Evolutionary conservation across 2,797 vertebrate species (phyloP).

Genomic region (Rhinatrema bivittatum): DNA sequence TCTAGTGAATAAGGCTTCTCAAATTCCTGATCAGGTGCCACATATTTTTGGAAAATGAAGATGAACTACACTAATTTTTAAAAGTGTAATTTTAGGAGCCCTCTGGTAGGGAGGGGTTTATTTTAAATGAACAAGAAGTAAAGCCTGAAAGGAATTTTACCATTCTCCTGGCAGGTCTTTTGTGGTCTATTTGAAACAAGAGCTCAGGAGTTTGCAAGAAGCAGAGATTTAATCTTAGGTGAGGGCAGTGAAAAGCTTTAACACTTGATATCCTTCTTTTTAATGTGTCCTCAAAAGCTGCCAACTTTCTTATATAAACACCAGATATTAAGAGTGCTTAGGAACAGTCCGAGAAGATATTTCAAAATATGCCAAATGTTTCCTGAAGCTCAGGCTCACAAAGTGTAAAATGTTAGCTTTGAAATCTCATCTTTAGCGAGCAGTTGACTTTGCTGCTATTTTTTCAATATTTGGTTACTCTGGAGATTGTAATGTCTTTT

Average conservation of each 20-base stretch:
- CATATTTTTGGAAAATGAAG: neutral
- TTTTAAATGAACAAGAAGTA: neutral
- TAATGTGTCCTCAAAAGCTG: neutral
- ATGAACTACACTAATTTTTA: neutral
- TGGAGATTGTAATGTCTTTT: too few species aligned
- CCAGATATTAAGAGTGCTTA: neutral
- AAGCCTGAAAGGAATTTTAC: neutral
- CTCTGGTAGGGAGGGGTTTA: neutral
- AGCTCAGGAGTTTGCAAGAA: neutral
- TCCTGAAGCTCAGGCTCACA: too few species aligned
- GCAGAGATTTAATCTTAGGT: neutral
- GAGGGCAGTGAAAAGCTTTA: neutral
- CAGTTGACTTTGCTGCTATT: too few species aligned
- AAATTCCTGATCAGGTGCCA: too few species aligned
- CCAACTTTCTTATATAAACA: neutral
- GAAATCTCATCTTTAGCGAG: too few species aligned
- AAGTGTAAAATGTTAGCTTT: too few species aligned
- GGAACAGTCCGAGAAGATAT: neutral
- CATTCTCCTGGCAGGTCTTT: constrained; percentile 1
- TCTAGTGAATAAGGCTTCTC: too few species aligned
- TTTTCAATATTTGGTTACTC: too few species aligned
- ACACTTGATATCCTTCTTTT: neutral
- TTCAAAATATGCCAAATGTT: neutral
- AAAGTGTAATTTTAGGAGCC: neutral
- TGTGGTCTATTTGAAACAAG: neutral